A percentile compares a stretch with the other conserved stretches of the same genome.
Conservation (phyloP, 2,113 vertebrate genomes). For the Boleophthalmus pectinirostris region DNA sequence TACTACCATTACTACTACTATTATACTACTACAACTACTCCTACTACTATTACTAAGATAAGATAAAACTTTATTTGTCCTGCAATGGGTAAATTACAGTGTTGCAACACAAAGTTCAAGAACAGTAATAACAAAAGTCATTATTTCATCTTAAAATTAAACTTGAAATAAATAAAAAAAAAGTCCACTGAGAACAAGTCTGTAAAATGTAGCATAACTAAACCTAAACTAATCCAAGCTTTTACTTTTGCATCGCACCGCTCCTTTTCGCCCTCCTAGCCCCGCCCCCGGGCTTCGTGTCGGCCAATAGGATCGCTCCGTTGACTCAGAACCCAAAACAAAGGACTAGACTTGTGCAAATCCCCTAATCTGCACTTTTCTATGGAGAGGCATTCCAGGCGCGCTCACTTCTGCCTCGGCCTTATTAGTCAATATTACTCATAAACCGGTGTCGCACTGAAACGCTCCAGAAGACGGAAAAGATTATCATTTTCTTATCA, state of each 20-base stretch:
- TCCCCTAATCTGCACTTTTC: conserved; percentile 14
- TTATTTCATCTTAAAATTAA: no score
- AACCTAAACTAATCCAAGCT: background rate
- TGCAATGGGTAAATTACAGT: no score
- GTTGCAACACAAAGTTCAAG: no score
- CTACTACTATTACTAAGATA: no score
- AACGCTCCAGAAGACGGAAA: conserved; percentile 1
- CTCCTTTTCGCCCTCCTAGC: conserved; percentile 1
- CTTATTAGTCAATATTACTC: conserved; percentile 2
- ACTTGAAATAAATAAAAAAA: background rate
- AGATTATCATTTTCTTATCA: background rate
- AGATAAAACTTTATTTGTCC: no score
- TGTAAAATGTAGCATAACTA: background rate
- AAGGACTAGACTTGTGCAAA: conserved; percentile 11
- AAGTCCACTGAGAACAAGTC: background rate
- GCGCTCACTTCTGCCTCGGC: background rate
- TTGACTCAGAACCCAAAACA: conserved; percentile 6
- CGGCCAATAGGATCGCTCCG: conserved; percentile 36
- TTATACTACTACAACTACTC: no score
- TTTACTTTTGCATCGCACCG: background rate
- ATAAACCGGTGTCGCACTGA: conserved; percentile 2
- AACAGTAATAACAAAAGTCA: no score
- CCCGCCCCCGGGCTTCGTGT: conserved; percentile 39
- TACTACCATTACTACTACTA: no score
- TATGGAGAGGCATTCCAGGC: background rate